A percentile compares a stretch with the other conserved stretches of the same genome.
phyloP scores from a whole-genome alignment of 2,113 vertebrate genomes.

The Hypocryptadius cinnamomeus region DNA sequence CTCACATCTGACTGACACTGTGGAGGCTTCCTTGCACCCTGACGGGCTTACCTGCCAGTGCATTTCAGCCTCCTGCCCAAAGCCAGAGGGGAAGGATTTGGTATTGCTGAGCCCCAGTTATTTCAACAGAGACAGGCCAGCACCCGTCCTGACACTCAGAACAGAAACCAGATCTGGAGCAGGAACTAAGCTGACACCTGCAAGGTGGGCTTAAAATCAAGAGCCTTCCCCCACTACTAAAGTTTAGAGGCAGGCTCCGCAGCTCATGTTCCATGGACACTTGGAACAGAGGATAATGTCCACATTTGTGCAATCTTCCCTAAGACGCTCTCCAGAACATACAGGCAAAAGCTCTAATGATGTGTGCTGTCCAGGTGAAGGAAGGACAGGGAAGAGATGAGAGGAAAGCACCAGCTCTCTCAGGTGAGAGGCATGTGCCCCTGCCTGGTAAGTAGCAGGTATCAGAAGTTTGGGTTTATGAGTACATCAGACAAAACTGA shows the following conservation, averaged over 20 bases:
- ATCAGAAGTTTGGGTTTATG: neutral
- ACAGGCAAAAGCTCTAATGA: neutral
- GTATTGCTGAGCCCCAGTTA: neutral
- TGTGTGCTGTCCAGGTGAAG: neutral
- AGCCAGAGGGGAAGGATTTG: neutral
- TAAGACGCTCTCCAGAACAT: neutral
- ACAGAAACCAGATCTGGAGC: neutral
- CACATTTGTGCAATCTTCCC: neutral
- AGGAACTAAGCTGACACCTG: neutral
- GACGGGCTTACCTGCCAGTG: neutral
- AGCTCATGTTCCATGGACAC: neutral
- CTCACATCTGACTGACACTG: neutral
- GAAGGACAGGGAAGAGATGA: neutral
- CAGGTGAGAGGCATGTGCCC: neutral
- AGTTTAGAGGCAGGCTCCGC: neutral
- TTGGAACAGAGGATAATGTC: neutral
- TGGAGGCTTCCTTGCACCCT: neutral
- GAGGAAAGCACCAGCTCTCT: neutral
- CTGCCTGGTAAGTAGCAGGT: neutral
- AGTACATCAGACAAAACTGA: neutral
- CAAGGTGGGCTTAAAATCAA: neutral
- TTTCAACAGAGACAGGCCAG: neutral
- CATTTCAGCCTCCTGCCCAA: neutral
- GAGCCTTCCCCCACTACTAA: neutral
- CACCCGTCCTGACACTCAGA: neutral